Base-by-base conservation (phyloP, 2,113 vertebrate species). In the Hippocampus barbouri region DNA sequence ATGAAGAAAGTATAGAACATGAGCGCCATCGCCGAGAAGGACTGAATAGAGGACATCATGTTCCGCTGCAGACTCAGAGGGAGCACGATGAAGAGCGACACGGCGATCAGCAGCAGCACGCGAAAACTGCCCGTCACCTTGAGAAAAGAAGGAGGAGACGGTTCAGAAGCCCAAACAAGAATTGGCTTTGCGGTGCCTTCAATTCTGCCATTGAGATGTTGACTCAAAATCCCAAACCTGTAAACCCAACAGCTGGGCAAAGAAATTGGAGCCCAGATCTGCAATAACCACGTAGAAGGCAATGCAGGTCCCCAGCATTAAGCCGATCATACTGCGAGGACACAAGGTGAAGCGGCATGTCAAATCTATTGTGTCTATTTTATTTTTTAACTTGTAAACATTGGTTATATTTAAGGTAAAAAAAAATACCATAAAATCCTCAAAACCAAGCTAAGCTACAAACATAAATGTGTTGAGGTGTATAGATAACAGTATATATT, bases 261-360 rank as follows among this genome's bases (percentile, higher is more conserved):
- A 96, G 92, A 99, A 98, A 86, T 92, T 96, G 76, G 97, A 96
- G 8, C 97, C 97, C 85, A 99, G 81, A 81, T 99, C 97, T 0
- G 97, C 97, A 2, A 99, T 99, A 80, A 99, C 98, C 0, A 98
- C 97, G 0, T 99, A 99, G 92, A 99, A 99, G 70, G 98, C 95
- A 0, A 98, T 95, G 69, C 97, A 99, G 8, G 97, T 99, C 2
- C 97, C 97, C 90, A 99, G 73, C 97, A 99, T 99, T 87, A 99
- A 91, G 66, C 97, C 97, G 0, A 99, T 99, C 97, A 98, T 99
- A 78, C 92, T 92, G 75, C 54, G 84, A 21, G 47, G 57, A 78
- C 9, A 83, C 4, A 78, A 7, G 51, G 20, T 75, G 3, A 57
- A 34, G 6, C 47, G 4, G 9, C 27, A 51, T 18, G 9, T 68